Evolutionary conservation across 2,113 vertebrate genomes (phyloP), one percentile per base, ranked within the genome.

Genomic region (Centropristis striata): DNA sequence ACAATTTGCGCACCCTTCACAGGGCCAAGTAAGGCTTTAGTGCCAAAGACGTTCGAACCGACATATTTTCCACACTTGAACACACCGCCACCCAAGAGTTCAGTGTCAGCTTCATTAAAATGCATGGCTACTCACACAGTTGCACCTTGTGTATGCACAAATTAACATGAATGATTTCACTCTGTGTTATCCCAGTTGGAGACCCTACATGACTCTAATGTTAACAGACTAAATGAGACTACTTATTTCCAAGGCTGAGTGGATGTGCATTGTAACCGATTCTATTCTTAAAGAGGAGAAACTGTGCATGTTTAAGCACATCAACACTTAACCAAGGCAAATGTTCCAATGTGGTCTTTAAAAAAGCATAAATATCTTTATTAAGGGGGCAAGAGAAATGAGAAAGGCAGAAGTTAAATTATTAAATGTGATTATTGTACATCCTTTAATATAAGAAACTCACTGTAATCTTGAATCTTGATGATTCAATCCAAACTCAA

Each of bases 131-230:
- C 83, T 83, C 86, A 68, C 82, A 73, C 83, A 63, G 70, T 59
- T 67, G 66, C 73, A 89, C 86, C 84, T 87, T 88, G 89, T 92
- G 88, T 80, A 49, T 81, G 81, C 84, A 90, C 86, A 90, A 80
- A 92, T 90, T 90, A 88, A 85, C 86, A 86, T 92, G 84, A 86
- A 73, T 88, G 73, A 85, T 86, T 88, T 80, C 75, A 49, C 78
- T 85, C 68, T 20, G 78, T 74, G 74, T 79, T 75, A 73, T 87
- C 88, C 86, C 88, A 69, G 87, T 80, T 76, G 88, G 82, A 86
- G 83, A 83, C 70, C 77, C 78, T 41, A 71, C 80, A 87, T 80
- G 86, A 81, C 74, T 88, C 64, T 81, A 85, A 78, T 88, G 68
- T 82, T 85, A 88, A 88, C 84, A 73, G 70, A 78, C 47, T 68